These are phyloP conservation scores for Cinara cedri DNA, from an alignment of 2,888 invertebrate genomes.

Conservation along the genomic window DNA sequence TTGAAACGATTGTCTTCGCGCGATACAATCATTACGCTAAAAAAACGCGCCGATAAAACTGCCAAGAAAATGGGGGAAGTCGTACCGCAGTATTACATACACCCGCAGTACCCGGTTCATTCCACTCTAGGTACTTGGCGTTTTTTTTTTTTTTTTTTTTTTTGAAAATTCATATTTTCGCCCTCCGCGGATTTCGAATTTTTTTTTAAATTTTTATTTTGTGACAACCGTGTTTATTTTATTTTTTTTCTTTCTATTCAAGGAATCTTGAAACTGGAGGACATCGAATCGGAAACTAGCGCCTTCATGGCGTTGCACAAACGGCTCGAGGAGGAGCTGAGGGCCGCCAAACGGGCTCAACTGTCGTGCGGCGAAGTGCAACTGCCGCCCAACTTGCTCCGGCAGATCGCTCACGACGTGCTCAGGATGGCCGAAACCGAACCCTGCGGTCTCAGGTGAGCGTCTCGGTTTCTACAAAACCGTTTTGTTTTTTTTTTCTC, in stretches of 20 bases:
- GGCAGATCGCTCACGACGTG: slow-evolving; percentile 79
- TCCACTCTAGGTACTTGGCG: slow-evolving; percentile 43
- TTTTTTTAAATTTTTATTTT: not conserved
- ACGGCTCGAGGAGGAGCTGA: slow-evolving; percentile 78
- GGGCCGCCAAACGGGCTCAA: slow-evolving; percentile 80
- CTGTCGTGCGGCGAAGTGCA: slow-evolving; percentile 84
- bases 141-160: slow-evolving; percentile 27
- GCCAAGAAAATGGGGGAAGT: slow-evolving; percentile 55
- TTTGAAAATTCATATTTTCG: not conserved
- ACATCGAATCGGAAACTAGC: slow-evolving; percentile 55
- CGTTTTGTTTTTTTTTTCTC: not conserved
- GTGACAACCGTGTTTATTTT: not conserved
- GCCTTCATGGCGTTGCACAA: slow-evolving; percentile 71
- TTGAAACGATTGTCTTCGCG: slow-evolving; percentile 15
- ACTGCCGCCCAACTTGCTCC: slow-evolving; percentile 81
- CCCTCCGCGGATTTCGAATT: too few relatives aligned
- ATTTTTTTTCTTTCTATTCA: slow-evolving; percentile 13
- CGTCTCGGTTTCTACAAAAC: not conserved
- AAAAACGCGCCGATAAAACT: slow-evolving; percentile 34
- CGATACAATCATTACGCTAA: slow-evolving; percentile 9
- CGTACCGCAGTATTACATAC: slow-evolving; percentile 45
- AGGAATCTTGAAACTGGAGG: slow-evolving; percentile 53
- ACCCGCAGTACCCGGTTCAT: slow-evolving; percentile 50
- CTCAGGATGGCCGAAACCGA: slow-evolving; percentile 84
- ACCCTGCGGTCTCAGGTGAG: slow-evolving; percentile 80